Evolutionary conservation across 2,113 vertebrate genomes (phyloP).

Genomic region (Tetrao urogallus): DNA sequence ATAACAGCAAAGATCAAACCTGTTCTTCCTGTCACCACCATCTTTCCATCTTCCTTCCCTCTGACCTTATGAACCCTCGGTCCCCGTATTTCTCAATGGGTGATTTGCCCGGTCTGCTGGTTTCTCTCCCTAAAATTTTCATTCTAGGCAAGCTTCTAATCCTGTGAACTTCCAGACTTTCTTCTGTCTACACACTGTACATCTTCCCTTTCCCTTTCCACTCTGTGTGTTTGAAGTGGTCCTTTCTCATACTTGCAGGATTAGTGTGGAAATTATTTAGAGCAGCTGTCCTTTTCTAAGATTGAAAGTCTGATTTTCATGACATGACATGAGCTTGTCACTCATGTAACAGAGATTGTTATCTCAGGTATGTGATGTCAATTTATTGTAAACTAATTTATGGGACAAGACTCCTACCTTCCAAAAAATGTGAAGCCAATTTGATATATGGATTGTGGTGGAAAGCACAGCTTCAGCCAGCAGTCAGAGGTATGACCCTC

Average conservation of each 20-base stretch:
- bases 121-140: neutral
- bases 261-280: neutral
- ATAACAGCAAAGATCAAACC: neutral
- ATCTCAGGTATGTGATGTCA: neutral
- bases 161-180: neutral
- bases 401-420: neutral
- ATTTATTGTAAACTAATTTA: neutral
- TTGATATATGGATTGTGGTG: neutral
- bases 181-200: neutral
- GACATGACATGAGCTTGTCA: neutral
- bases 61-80: fast-evolving
- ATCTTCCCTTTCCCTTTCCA: neutral
- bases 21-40: neutral
- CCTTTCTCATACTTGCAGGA: neutral
- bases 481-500: neutral
- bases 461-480: neutral
- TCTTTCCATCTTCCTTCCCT: neutral
- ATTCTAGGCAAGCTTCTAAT: neutral
- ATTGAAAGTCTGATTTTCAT: neutral
- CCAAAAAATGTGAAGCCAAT: neutral
- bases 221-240: neutral
- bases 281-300: neutral
- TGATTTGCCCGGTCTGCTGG: neutral
- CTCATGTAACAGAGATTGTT: neutral
- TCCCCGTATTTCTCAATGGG: neutral